Evolutionary conservation across 1,140 invertebrate genomes (phyloP).

Genomic region (Cardiocondyla obscurior): DNA sequence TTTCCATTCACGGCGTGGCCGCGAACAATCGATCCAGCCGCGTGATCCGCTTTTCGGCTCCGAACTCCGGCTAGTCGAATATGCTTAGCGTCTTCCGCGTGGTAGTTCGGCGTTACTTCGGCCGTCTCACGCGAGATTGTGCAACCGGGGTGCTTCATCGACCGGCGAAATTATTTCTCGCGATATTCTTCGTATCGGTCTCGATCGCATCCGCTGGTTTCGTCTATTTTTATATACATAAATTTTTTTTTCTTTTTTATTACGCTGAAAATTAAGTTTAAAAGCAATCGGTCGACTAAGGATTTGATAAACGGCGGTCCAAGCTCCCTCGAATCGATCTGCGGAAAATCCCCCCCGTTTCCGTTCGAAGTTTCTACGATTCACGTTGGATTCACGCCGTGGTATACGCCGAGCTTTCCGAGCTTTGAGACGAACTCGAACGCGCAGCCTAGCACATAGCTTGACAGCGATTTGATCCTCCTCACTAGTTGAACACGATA

Average conservation of each 20-base stretch:
- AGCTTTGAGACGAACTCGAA: conserved; percentile 66
- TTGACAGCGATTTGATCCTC: conserved; percentile 71
- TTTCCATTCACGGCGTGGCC: background rate
- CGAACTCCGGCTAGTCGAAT: conserved; percentile 41
- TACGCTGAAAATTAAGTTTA: background rate
- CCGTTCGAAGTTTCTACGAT: background rate
- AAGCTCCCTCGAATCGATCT: background rate
- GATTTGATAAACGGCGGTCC: background rate
- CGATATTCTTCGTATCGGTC: background rate
- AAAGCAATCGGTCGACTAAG: background rate
- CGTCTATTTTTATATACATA: no score
- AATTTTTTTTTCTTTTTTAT: no score
- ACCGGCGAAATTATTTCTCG: conserved; percentile 2
- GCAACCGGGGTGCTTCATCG: conserved; percentile 55
- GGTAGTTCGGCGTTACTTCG: conserved; percentile 36
- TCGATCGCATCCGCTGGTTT: background rate
- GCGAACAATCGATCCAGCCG: conserved; percentile 48
- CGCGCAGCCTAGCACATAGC: conserved; percentile 62
- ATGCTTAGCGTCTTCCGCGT: conserved; percentile 37
- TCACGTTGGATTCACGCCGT: conserved; percentile 19
- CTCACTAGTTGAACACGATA: conserved; percentile 65
- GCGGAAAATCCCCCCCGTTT: background rate
- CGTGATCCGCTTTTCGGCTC: conserved; percentile 60
- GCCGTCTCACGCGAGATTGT: conserved; percentile 29
- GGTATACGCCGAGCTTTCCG: conserved; percentile 49